phyloP scores from a whole-genome alignment of 2,113 vertebrate genomes.

The Argyrosomus japonicus region DNA sequence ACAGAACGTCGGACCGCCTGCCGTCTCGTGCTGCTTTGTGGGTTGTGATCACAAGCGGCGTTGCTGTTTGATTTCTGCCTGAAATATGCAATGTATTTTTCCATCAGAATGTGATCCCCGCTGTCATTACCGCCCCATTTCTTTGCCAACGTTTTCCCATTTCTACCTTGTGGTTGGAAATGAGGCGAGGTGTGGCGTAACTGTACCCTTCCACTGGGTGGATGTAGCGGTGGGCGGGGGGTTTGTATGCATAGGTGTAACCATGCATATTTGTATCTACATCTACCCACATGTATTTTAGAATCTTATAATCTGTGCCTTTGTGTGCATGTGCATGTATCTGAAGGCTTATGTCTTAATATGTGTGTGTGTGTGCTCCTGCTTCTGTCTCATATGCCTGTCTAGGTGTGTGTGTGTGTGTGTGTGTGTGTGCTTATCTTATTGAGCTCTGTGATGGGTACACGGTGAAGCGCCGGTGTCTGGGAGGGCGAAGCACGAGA shows the following conservation, averaged over 20 bases:
- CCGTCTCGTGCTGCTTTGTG: background rate
- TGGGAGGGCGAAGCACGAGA: slow-evolving; percentile 42
- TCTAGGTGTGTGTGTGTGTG: slow-evolving; percentile 16
- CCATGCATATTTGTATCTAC: background rate
- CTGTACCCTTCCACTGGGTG: background rate
- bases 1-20: background rate
- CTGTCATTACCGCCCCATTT: slow-evolving; percentile 39
- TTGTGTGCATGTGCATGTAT: slow-evolving; percentile 34
- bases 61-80: slow-evolving; percentile 22
- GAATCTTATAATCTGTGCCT: slow-evolving; percentile 5
- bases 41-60: background rate
- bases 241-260: background rate
- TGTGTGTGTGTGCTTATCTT: slow-evolving; percentile 12
- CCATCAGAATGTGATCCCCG: slow-evolving; percentile 13
- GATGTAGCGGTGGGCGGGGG: background rate
- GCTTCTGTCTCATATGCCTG: slow-evolving; percentile 19
- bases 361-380: slow-evolving; percentile 23
- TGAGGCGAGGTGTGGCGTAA: background rate
- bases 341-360: slow-evolving; percentile 11
- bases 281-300: background rate
- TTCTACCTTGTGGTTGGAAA: slow-evolving; percentile 30
- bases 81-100: slow-evolving; percentile 21
- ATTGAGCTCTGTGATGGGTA: slow-evolving; percentile 45
- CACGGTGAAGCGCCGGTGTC: slow-evolving; percentile 42
- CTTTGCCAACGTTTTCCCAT: slow-evolving; percentile 28